Evolutionary conservation across 1,140 invertebrate genomes (phyloP).

Genomic region (Drosophila saltans): DNA sequence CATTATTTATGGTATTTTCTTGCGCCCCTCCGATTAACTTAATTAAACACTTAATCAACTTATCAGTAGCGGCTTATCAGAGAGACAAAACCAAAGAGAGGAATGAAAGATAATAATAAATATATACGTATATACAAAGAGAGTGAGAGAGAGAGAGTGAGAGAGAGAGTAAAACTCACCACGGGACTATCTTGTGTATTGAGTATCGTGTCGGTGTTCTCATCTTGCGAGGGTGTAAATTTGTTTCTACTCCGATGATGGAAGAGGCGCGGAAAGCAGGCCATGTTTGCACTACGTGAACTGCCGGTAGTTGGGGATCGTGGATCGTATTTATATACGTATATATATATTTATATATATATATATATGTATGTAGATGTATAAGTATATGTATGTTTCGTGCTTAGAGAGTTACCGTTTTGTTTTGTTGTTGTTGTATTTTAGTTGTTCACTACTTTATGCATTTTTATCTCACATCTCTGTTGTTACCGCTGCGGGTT

Average conservation of each 20-base stretch:
- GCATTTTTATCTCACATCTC: conserved; percentile 40
- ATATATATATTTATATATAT: background rate
- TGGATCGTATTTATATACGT: conserved; percentile 3
- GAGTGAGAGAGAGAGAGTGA: conserved; percentile 22
- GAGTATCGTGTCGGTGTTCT: conserved; percentile 76
- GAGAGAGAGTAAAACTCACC: conserved; percentile 62
- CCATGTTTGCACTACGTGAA: conserved; percentile 51
- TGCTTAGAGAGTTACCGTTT: conserved; percentile 10
- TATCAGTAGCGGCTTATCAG: conserved; percentile 67
- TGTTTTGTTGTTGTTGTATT: background rate
- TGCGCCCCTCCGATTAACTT: conserved; percentile 56
- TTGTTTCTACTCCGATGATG: conserved; percentile 73
- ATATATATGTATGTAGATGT: background rate
- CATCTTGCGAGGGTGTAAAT: conserved; percentile 73
- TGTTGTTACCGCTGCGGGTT: conserved; percentile 30
- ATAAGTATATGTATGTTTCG: background rate
- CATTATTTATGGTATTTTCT: conserved; percentile 55
- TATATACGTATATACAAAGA: conserved; percentile 6
- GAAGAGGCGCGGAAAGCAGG: conserved; percentile 78
- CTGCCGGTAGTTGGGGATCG: background rate
- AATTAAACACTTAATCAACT: conserved; percentile 74
- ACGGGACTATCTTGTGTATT: conserved; percentile 74
- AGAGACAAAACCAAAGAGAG: conserved; percentile 28
- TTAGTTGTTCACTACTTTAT: conserved; percentile 19
- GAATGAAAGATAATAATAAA: conserved; percentile 26